Evolutionary conservation across 2,888 invertebrate genomes (phyloP).

Genomic region (Phalera bucephala): DNA sequence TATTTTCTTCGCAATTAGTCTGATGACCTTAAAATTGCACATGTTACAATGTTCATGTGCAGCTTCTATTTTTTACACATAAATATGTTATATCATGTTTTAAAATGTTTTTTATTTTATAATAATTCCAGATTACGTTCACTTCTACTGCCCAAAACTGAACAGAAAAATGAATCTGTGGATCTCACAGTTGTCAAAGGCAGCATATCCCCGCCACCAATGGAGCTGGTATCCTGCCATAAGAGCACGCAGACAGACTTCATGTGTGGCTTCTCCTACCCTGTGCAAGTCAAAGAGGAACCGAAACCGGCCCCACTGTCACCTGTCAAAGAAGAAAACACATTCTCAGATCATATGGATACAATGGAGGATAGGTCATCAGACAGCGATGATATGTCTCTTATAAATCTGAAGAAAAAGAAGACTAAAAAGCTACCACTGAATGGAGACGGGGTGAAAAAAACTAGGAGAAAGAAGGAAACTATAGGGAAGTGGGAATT

Average conservation of each 20-base stretch:
- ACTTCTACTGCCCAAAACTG: constrained; percentile 32
- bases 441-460: constrained; percentile 38
- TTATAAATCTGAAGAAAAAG: constrained; percentile 57
- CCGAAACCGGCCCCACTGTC: constrained; percentile 30
- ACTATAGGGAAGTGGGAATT: constrained; percentile 42
- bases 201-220: constrained; percentile 29
- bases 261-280: constrained; percentile 2
- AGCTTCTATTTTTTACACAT: no score
- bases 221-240: constrained; percentile 22
- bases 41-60: no score
- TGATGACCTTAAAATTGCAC: no score
- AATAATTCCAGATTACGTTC: constrained; percentile 49
- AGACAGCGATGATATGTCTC: constrained; percentile 62
- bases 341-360: constrained; percentile 31
- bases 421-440: constrained; percentile 32
- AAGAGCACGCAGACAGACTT: constrained; percentile 59
- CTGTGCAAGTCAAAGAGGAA: constrained; percentile 51
- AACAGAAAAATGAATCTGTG: constrained; percentile 34
- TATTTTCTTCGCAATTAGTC: no score
- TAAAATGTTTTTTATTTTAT: no score
- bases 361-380: constrained; percentile 38
- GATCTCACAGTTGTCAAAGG: constrained; percentile 54
- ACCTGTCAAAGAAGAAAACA: constrained; percentile 50
- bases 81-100: no score
- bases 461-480: constrained; percentile 36